Percentiles rank a stretch among this genome's conserved stretches.
Evolutionary conservation across 2,888 invertebrate genomes (phyloP).

Genomic region (Drosophila testacea): DNA sequence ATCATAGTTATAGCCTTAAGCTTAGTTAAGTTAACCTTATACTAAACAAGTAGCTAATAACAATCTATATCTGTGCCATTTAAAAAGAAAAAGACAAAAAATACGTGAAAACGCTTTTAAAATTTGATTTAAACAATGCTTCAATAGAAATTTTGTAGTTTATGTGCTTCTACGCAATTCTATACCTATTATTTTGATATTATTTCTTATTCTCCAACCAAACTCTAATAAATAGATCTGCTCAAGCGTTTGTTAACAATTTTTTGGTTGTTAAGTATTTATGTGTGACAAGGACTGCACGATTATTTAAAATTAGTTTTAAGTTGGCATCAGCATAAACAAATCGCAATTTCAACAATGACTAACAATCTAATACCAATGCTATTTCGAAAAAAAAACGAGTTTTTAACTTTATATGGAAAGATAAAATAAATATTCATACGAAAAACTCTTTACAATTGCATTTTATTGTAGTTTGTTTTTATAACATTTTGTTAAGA

Average conservation of each 20-base stretch:
- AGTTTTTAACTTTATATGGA: conserved; percentile 33
- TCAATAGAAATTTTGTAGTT: conserved; percentile 22
- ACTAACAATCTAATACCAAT: conserved; percentile 42
- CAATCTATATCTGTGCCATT: conserved; percentile 43
- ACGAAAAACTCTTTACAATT: conserved; percentile 58
- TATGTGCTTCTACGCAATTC: conserved; percentile 28
- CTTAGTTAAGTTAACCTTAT: conserved; percentile 19
- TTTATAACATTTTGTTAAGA: conserved; percentile 21
- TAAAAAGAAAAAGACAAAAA: background rate
- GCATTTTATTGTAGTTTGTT: conserved; percentile 68
- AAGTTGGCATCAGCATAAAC: conserved; percentile 36
- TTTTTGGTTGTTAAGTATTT: conserved; percentile 26
- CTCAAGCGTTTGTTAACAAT: conserved; percentile 15
- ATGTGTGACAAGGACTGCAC: conserved; percentile 45
- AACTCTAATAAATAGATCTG: conserved; percentile 27
- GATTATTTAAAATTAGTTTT: conserved; percentile 45
- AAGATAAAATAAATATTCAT: conserved; percentile 64
- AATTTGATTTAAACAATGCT: conserved; percentile 24
- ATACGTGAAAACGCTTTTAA: conserved; percentile 26
- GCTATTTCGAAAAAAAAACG: conserved; percentile 34
- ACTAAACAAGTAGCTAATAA: conserved; percentile 44
- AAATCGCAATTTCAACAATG: conserved; percentile 10
- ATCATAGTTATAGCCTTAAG: conserved; percentile 32
- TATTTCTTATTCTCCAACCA: conserved; percentile 12
- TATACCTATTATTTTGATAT: conserved; percentile 10